phyloP scores from a whole-genome alignment of 2,888 invertebrate species.

The Xanthorhoe designata region DNA sequence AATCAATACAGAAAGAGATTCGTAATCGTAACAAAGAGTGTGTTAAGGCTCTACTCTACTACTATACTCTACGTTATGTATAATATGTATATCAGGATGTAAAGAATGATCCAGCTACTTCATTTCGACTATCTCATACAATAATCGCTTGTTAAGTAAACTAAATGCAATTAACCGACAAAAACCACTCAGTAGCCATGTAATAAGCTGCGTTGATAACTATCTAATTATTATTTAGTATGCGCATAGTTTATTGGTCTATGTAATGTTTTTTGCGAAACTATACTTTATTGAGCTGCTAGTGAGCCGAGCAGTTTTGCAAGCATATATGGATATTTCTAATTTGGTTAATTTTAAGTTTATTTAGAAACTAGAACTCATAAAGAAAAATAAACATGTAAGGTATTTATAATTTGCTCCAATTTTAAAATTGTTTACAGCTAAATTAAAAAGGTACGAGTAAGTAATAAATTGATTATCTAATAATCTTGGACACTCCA shows the following conservation, averaged over 20 bases:
- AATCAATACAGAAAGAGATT: no score
- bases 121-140: slow-evolving; percentile 4
- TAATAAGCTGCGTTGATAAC: slow-evolving; percentile 30
- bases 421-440: no score
- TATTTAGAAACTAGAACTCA: slow-evolving; percentile 1
- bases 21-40: no score
- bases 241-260: slow-evolving; percentile 29
- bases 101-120: neutral
- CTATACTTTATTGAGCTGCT: neutral
- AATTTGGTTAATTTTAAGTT: slow-evolving; percentile 10
- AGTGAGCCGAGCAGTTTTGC: slow-evolving; percentile 1
- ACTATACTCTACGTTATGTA: no score
- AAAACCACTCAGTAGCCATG: slow-evolving; percentile 27
- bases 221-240: slow-evolving; percentile 30
- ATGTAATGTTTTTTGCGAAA: slow-evolving; percentile 30
- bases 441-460: no score
- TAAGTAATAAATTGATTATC: no score
- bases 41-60: no score
- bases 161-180: slow-evolving; percentile 37
- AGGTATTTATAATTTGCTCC: neutral
- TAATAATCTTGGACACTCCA: no score
- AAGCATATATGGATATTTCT: neutral
- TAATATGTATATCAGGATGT: no score
- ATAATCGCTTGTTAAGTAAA: slow-evolving; percentile 37
- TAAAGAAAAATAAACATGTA: neutral